These are phyloP conservation scores for Amblyopsis hoosieri DNA, from an alignment of 2,797 vertebrate genomes.

Conservation along the genomic window DNA sequence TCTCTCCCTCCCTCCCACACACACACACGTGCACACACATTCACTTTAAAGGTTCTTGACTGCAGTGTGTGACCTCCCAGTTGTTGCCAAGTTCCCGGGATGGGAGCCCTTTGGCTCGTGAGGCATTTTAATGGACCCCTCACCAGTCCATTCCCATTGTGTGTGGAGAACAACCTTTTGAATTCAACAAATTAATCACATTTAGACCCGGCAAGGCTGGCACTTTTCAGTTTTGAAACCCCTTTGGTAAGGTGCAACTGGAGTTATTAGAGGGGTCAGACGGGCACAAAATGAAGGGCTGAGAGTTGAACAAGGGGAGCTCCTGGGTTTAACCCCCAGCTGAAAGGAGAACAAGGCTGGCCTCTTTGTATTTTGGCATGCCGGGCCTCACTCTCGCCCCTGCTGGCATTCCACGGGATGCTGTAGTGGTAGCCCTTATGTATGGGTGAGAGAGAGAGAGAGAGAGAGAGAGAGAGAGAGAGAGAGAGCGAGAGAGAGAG, in stretches of 20 bases:
- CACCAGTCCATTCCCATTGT: slow-evolving; percentile 88
- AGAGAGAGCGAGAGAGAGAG: slow-evolving; percentile 50
- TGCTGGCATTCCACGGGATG: slow-evolving; percentile 80
- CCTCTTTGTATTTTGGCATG: slow-evolving; percentile 72
- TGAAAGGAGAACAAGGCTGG: slow-evolving; percentile 81
- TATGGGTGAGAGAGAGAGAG: slow-evolving; percentile 43
- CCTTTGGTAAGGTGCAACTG: slow-evolving; percentile 79
- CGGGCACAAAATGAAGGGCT: slow-evolving; percentile 65
- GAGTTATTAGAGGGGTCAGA: slow-evolving; percentile 75
- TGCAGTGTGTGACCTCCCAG: slow-evolving; percentile 60
- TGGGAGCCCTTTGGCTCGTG: slow-evolving; percentile 69
- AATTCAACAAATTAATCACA: slow-evolving; percentile 95
- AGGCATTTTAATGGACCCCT: slow-evolving; percentile 86
- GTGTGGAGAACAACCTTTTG: slow-evolving; percentile 76
- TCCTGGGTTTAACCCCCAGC: slow-evolving; percentile 80
- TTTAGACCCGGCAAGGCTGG: slow-evolving; percentile 80
- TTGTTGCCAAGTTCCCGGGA: slow-evolving; percentile 73
- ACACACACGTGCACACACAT: slow-evolving; percentile 29
- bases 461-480: slow-evolving; percentile 20
- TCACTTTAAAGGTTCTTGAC: slow-evolving; percentile 62
- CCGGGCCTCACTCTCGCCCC: slow-evolving; percentile 54
- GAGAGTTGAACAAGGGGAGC: slow-evolving; percentile 58
- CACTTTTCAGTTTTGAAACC: slow-evolving; percentile 77
- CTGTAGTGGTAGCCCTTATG: slow-evolving; percentile 54
- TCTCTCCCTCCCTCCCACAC: neutral